Evolutionary conservation across 2,113 vertebrate species (phyloP).

Genomic region (Engraulis encrasicolus): DNA sequence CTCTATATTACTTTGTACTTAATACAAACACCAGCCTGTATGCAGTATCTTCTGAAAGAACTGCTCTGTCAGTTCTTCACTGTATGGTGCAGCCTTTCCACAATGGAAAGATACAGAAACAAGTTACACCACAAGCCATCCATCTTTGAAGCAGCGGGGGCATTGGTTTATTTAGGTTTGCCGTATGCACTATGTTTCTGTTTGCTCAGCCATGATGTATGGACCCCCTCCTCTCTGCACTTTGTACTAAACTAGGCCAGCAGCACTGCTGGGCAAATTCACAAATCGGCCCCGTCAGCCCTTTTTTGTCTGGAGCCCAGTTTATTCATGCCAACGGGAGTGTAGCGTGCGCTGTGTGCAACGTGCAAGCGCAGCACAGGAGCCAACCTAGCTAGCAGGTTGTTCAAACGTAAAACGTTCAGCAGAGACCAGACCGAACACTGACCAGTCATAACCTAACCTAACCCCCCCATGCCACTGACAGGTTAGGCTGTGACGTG

Average conservation of each 20-base stretch:
- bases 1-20: neutral
- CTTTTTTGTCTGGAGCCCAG: neutral
- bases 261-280: slow-evolving; percentile 9
- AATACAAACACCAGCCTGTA: neutral
- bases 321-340: neutral
- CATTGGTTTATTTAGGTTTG: neutral
- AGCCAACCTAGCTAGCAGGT: slow-evolving; percentile 19
- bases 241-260: slow-evolving; percentile 6
- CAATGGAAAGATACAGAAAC: neutral
- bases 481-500: neutral
- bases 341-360: neutral
- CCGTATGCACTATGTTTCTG: slow-evolving; percentile 5
- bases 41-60: neutral
- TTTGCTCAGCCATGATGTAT: slow-evolving; percentile 20
- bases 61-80: neutral
- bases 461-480: neutral
- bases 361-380: neutral
- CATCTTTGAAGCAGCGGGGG: neutral
- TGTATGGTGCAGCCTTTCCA: neutral
- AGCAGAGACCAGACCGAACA: neutral
- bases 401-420: neutral
- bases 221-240: slow-evolving; percentile 8
- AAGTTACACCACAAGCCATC: neutral
- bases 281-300: neutral
- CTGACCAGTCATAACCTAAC: neutral